phyloP scores from a whole-genome alignment of 2,113 vertebrate species.

The Empidonax alnorum region DNA sequence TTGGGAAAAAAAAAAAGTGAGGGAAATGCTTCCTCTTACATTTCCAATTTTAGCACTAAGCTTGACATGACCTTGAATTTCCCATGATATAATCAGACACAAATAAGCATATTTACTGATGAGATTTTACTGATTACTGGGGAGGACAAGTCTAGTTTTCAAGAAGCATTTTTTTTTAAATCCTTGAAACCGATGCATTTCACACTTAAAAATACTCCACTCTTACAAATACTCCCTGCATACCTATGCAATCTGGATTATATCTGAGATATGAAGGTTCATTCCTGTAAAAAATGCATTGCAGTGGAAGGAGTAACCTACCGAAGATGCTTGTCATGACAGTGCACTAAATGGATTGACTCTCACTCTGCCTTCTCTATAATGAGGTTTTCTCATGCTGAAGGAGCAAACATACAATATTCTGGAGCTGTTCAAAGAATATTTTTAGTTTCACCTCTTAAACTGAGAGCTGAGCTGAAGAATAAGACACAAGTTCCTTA shows the following conservation, averaged over 20 bases:
- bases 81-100: constrained; percentile 26
- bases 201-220: not conserved
- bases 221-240: not conserved
- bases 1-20: not conserved
- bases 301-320: not conserved
- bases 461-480: not conserved
- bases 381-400: not conserved
- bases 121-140: not conserved
- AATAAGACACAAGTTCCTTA: not conserved
- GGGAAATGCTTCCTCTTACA: constrained; percentile 11
- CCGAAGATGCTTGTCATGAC: not conserved
- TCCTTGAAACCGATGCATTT: not conserved
- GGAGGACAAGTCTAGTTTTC: not conserved
- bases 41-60: constrained; percentile 20
- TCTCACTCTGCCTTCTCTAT: not conserved
- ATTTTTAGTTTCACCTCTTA: not conserved
- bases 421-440: not conserved
- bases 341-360: not conserved
- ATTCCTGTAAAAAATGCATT: not conserved
- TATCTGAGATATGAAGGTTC: not conserved
- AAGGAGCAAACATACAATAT: not conserved
- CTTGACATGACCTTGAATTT: constrained; percentile 41
- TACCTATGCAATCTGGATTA: not conserved
- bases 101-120: not conserved
- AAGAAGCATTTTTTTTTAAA: not conserved